These are phyloP conservation scores for Entelurus aequoreus DNA, from an alignment of 2,113 vertebrate species.

Conservation along the genomic window DNA sequence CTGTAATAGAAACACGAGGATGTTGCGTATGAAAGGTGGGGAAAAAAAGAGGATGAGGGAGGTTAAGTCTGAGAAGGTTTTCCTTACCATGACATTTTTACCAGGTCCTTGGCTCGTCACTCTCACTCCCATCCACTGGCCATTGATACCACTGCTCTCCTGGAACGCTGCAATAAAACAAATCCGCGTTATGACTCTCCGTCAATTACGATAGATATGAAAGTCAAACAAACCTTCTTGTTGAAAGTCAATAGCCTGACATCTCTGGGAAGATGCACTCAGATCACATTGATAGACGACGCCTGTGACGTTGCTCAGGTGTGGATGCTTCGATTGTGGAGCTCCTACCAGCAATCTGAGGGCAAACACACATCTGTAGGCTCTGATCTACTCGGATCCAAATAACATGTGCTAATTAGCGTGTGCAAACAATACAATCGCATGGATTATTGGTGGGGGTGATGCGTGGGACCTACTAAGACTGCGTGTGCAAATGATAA, in stretches of 20 bases:
- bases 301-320: slow-evolving; percentile 79
- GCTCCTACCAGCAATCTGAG: slow-evolving; percentile 88
- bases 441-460: too few relatives aligned
- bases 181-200: background rate
- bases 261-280: slow-evolving; percentile 50
- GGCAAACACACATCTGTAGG: background rate
- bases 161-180: slow-evolving; percentile 32
- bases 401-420: too few relatives aligned
- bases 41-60: background rate
- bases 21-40: background rate
- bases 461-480: too few relatives aligned
- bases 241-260: slow-evolving; percentile 79
- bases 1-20: slow-evolving; percentile 56
- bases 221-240: slow-evolving; percentile 68
- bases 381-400: too few relatives aligned
- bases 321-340: slow-evolving; percentile 77
- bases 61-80: background rate
- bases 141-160: slow-evolving; percentile 77
- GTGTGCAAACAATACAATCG: too few relatives aligned
- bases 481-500: too few relatives aligned
- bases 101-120: slow-evolving; percentile 90
- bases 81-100: slow-evolving; percentile 88
- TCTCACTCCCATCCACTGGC: slow-evolving; percentile 93
- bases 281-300: slow-evolving; percentile 87
- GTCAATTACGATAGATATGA: background rate